These are phyloP conservation scores for Hirtodrosophila alboralis DNA, from an alignment of 2,888 invertebrate genomes.

Conservation along the genomic window DNA sequence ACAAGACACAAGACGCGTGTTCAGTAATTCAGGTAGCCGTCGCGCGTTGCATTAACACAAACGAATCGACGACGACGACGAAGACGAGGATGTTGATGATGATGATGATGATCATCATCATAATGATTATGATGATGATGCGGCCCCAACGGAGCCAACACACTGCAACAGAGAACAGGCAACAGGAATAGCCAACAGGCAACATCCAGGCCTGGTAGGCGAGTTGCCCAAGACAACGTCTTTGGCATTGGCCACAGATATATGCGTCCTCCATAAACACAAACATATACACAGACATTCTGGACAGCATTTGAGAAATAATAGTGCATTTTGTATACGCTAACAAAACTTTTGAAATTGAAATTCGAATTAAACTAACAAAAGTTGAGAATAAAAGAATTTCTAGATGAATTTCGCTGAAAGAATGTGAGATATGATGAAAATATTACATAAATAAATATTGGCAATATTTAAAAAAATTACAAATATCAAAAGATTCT, in stretches of 20 bases:
- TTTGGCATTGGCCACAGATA: conserved; percentile 65
- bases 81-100: conserved; percentile 31
- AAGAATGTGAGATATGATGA: too few species aligned
- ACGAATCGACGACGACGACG: conserved; percentile 64
- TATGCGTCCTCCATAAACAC: conserved; percentile 61
- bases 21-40: conserved; percentile 84
- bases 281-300: conserved; percentile 35
- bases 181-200: conserved; percentile 22
- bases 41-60: conserved; percentile 83
- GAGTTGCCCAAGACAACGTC: conserved; percentile 41
- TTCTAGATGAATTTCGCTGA: neutral
- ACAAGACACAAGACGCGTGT: conserved; percentile 83
- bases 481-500: too few species aligned
- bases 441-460: too few species aligned
- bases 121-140: conserved; percentile 35
- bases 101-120: too few species aligned
- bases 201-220: conserved; percentile 45
- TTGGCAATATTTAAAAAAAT: too few species aligned
- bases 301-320: neutral
- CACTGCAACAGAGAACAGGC: conserved; percentile 25
- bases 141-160: conserved; percentile 52
- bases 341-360: conserved; percentile 2
- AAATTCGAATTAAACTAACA: neutral
- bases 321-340: conserved; percentile 28
- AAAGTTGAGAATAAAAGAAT: neutral